Base-by-base conservation (phyloP, 2,888 invertebrate genomes). In the Megamerina dolium region DNA sequence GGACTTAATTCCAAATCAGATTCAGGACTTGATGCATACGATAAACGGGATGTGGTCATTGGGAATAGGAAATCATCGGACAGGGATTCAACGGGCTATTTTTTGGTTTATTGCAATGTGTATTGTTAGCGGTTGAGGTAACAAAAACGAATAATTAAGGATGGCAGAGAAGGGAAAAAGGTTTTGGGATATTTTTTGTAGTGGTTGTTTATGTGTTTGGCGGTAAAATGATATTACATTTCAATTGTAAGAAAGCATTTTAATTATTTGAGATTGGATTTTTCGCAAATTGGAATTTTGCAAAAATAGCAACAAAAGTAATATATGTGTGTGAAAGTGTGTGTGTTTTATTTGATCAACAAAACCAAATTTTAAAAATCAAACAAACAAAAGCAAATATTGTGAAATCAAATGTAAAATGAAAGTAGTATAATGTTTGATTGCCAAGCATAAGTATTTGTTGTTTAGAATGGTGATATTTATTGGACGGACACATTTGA, bases 21-120 rank as follows among this genome's bases (percentile, higher is more conserved):
- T 76, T 95, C 94, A 53, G 93, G 93, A 69, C 92, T 92, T 66
- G 93, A 93, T 55, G 93, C 93, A 74, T 93, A 94, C 66, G 94
- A 94, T 58, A 94, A 78, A 68, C 93, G 85, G 71, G 91, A 83
- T 66, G 89, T 88, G 59, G 90, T 90, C 94, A 95, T 94, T 68
- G 95, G 95, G 80, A 96, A 96, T 69, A 96, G 84, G 83, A 95
- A 94, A 81, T 97, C 95, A 75, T 97, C 96, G 64, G 93, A 92
- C 72, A 95, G 80, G 72, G 91, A 89, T 75, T 95, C 93, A 72
- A 92, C 91, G 70, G 94, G 92, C 93, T 94, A 41, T 33, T 29
- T 23, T 23, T 23, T 23, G 10, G 23, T 23, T 23, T 23, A 23
- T 23, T 6, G 23, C 8, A 8, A 10, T 10, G 23, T 23, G 14